phyloP scores from a whole-genome alignment of 2,888 invertebrate genomes.

The Epinotia demarniana region DNA sequence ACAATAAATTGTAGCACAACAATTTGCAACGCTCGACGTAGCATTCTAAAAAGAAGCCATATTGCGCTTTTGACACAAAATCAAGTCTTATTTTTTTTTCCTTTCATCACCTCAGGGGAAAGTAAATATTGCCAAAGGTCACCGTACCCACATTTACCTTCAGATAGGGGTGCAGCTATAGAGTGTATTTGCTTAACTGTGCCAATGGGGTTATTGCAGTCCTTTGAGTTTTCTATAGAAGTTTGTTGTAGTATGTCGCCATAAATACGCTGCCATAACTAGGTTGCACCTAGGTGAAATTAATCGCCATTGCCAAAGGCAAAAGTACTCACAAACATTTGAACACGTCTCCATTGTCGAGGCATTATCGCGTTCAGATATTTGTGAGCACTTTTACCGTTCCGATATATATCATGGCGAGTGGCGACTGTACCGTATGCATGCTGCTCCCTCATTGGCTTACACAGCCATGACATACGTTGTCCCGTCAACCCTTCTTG shows the following conservation, averaged over 20 bases:
- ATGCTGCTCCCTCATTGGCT: too few species aligned
- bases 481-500: too few species aligned
- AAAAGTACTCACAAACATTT: too few species aligned
- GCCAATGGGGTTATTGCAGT: conserved; percentile 36
- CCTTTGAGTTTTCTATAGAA: neutral
- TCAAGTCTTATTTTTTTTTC: conserved; percentile 1
- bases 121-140: conserved; percentile 30
- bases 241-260: neutral
- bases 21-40: neutral
- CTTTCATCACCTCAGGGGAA: conserved; percentile 15
- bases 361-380: too few species aligned
- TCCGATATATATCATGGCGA: too few species aligned
- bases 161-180: conserved; percentile 1
- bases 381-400: too few species aligned
- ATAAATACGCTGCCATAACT: neutral
- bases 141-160: conserved; percentile 4
- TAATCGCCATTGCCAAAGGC: too few species aligned
- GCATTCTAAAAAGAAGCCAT: neutral
- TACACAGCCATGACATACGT: too few species aligned
- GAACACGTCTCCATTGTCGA: too few species aligned
- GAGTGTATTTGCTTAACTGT: conserved; percentile 3
- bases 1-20: neutral
- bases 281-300: too few species aligned
- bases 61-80: neutral
- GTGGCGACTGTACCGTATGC: too few species aligned